A percentile compares a stretch with the other conserved stretches of the same genome.
phyloP scores from a whole-genome alignment of 2,888 invertebrate genomes.

The Petrolisthes manimaculis region DNA sequence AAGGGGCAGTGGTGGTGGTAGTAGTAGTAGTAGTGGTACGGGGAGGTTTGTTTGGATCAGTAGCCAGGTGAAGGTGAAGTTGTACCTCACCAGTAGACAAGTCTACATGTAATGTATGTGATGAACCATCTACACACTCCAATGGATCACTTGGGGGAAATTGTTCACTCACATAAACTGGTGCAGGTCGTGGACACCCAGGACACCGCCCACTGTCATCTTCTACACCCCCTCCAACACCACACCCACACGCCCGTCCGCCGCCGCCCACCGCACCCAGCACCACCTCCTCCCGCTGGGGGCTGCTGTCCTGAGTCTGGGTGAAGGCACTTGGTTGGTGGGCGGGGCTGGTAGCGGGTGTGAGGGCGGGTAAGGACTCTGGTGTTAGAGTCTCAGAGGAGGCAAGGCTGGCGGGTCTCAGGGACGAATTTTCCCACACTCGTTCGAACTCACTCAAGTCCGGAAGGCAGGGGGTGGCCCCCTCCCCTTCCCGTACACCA shows the following conservation, averaged over 20 bases:
- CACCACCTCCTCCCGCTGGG: constrained; percentile 26
- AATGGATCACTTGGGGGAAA: constrained; percentile 49
- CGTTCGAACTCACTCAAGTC: constrained; percentile 52
- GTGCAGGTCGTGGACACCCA: constrained; percentile 38
- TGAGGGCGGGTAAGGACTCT: constrained; percentile 9
- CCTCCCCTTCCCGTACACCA: neutral
- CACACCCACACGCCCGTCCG: constrained; percentile 47
- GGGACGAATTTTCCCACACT: constrained; percentile 44
- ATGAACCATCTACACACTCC: constrained; percentile 47
- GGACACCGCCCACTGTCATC: constrained; percentile 43
- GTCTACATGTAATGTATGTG: constrained; percentile 51
- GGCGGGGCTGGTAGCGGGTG: constrained; percentile 35
- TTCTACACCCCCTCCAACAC: constrained; percentile 27
- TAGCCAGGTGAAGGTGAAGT: constrained; percentile 34
- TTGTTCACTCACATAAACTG: constrained; percentile 51
- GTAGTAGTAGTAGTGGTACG: neutral
- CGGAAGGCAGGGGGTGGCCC: constrained; percentile 16
- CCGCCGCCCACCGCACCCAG: constrained; percentile 40
- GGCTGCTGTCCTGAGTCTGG: constrained; percentile 46
- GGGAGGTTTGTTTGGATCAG: constrained; percentile 18
- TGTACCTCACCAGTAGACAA: constrained; percentile 48
- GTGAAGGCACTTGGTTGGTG: constrained; percentile 53
- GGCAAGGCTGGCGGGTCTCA: constrained; percentile 41
- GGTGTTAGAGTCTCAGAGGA: constrained; percentile 52
- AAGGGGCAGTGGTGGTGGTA: neutral